phyloP scores from a whole-genome alignment of 2,888 invertebrate species.

The Amorpha juglandis region DNA sequence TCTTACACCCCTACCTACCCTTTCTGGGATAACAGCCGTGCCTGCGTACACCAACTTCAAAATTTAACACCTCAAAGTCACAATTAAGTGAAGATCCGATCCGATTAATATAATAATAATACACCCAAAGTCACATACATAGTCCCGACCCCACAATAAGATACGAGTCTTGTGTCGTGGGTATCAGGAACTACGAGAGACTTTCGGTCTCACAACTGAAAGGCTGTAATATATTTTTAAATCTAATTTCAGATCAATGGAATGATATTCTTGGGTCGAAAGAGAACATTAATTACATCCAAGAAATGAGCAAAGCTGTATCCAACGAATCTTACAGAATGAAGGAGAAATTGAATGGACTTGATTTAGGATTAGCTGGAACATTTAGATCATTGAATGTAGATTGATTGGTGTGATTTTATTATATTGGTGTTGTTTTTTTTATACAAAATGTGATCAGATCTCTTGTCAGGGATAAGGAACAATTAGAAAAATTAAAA shows the following conservation, averaged over 20 bases:
- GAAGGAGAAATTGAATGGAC: slow-evolving; percentile 26
- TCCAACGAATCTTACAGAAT: slow-evolving; percentile 46
- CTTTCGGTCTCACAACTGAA: too few species aligned
- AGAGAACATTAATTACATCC: slow-evolving; percentile 40
- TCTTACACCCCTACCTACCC: too few species aligned
- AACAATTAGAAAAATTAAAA: too few species aligned
- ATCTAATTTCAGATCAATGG: slow-evolving; percentile 40
- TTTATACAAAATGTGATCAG: not conserved
- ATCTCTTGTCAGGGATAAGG: not conserved
- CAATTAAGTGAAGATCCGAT: too few species aligned
- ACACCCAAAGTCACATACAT: too few species aligned
- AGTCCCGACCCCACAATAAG: too few species aligned
- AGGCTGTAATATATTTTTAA: not conserved
- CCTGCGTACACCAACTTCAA: too few species aligned
- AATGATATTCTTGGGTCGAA: slow-evolving; percentile 39
- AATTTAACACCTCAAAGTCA: too few species aligned
- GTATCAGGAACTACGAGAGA: too few species aligned
- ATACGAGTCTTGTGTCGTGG: too few species aligned
- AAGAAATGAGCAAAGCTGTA: slow-evolving; percentile 40
- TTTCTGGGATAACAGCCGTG: too few species aligned
- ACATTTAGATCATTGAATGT: slow-evolving; percentile 46
- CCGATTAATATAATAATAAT: too few species aligned
- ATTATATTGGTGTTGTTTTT: slow-evolving; percentile 18
- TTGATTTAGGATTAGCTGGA: slow-evolving; percentile 40
- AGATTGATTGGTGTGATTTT: slow-evolving; percentile 29